Evolutionary conservation across 2,888 invertebrate species (phyloP).

Genomic region (Callyntrura sp.): DNA sequence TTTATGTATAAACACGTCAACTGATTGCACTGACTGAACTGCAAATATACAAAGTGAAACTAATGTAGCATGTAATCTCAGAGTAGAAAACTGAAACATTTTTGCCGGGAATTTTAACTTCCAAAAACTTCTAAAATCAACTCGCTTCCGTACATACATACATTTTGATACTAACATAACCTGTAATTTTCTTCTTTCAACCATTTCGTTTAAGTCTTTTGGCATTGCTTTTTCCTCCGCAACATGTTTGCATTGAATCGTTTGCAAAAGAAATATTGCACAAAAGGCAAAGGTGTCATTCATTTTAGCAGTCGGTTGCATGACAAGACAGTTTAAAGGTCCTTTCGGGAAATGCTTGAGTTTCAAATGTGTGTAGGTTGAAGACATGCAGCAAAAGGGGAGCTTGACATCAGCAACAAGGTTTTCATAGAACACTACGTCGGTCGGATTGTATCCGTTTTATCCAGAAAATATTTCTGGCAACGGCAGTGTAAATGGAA

Average conservation of each 20-base stretch:
- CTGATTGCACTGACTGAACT: no score
- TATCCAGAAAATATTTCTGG: conserved; percentile 22
- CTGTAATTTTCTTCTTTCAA: not conserved
- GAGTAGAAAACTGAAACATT: not conserved
- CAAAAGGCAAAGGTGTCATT: conserved; percentile 65
- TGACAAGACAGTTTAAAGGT: conserved; percentile 72
- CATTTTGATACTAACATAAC: not conserved
- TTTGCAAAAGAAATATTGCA: conserved; percentile 50
- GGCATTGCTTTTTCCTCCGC: not conserved
- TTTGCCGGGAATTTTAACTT: no score
- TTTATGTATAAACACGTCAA: not conserved
- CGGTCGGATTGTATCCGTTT: not conserved
- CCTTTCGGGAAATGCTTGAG: conserved; percentile 55
- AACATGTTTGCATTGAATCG: conserved; percentile 17
- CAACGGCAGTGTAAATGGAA: not conserved
- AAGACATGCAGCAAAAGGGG: not conserved
- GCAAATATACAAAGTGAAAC: not conserved
- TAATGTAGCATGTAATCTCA: not conserved
- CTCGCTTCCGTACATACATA: not conserved
- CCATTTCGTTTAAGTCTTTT: not conserved
- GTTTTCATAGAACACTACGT: not conserved
- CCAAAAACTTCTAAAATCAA: not conserved
- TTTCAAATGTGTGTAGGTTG: not conserved
- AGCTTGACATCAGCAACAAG: not conserved
- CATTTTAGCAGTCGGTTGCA: conserved; percentile 68